phyloP scores from a whole-genome alignment of 2,888 invertebrate genomes.

The Ceraclea dissimilis region DNA sequence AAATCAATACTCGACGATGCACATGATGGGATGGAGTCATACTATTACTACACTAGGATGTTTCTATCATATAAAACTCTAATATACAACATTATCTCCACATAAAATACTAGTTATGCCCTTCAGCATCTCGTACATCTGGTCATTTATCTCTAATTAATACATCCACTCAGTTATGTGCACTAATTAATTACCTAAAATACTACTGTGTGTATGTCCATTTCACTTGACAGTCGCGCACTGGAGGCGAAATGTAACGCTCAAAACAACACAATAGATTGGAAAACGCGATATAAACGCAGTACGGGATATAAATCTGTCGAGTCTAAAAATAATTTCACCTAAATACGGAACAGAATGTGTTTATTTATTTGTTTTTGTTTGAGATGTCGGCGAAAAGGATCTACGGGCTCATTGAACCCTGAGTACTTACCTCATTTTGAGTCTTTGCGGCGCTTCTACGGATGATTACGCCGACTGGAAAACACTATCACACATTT shows the following conservation, averaged over 20 bases:
- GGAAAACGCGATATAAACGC: background rate
- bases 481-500: constrained; percentile 17
- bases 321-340: constrained; percentile 20
- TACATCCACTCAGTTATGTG: background rate
- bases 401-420: constrained; percentile 2
- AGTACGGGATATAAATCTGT: constrained; percentile 1
- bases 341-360: constrained; percentile 9
- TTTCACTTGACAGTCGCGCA: background rate
- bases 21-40: background rate
- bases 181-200: background rate
- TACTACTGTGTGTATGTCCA: background rate
- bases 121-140: background rate
- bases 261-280: background rate
- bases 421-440: constrained; percentile 20
- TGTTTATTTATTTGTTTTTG: constrained; percentile 20
- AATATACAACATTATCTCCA: background rate
- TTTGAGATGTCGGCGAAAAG: constrained; percentile 16
- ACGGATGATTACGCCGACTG: constrained; percentile 17
- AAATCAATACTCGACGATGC: background rate
- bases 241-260: background rate
- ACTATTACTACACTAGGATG: background rate
- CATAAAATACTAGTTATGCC: background rate
- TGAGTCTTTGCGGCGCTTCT: constrained; percentile 12
- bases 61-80: background rate
- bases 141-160: background rate